phyloP scores from a whole-genome alignment of 2,888 invertebrate genomes.

The Plagodis dolabraria region DNA sequence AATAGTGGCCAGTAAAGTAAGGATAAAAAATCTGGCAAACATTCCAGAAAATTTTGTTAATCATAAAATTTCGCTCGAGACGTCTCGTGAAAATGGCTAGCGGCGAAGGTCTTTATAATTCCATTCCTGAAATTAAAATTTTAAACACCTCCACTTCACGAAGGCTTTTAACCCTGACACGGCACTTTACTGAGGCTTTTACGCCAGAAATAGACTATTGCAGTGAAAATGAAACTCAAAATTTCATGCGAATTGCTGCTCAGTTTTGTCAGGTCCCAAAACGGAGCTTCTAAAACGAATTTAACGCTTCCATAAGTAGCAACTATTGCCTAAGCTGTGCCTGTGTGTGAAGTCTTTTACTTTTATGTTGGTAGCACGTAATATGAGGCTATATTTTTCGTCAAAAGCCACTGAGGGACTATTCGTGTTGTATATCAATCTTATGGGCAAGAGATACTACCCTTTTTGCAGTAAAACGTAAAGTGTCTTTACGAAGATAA shows the following conservation, averaged over 20 bases:
- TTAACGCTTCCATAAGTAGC: conserved; percentile 2
- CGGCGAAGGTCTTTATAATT: conserved; percentile 7
- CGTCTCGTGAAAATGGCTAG: background rate
- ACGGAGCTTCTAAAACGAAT: conserved; percentile 10
- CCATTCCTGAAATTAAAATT: conserved; percentile 20
- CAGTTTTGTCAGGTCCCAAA: conserved; percentile 15
- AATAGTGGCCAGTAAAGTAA: too few species aligned
- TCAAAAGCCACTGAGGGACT: background rate
- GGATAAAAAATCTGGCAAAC: too few species aligned
- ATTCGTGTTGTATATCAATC: background rate
- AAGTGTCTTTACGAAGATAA: too few species aligned
- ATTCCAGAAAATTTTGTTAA: too few species aligned
- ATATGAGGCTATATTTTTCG: background rate
- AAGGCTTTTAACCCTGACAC: conserved; percentile 15
- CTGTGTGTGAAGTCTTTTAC: background rate
- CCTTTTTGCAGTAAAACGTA: too few species aligned
- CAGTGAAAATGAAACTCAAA: conserved; percentile 28
- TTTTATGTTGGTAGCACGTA: conserved; percentile 1
- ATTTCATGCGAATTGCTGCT: conserved; percentile 26
- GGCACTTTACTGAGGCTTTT: conserved; percentile 18
- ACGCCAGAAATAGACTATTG: conserved; percentile 24
- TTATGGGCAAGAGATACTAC: background rate
- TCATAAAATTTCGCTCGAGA: too few species aligned
- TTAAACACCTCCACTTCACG: conserved; percentile 20
- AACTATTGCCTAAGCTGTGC: too few species aligned